Conservation (phyloP, 2,888 invertebrate species). For the Ceratothoa steindachneri region DNA sequence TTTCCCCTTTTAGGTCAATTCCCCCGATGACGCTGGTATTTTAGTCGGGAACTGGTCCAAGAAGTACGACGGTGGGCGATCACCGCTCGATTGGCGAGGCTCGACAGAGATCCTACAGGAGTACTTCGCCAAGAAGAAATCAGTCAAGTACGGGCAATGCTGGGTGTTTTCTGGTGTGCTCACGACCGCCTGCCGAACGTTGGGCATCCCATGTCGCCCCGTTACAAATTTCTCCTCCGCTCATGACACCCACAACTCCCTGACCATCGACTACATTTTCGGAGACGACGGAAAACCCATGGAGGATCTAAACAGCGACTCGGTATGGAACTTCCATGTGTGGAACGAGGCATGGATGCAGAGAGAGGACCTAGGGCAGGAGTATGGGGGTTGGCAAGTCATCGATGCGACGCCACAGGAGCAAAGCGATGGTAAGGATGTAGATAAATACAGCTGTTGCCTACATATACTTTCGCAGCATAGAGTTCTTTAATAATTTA, state of each 20-base stretch:
- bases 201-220: conserved; percentile 72
- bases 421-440: conserved; percentile 57
- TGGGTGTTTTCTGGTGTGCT: conserved; percentile 91
- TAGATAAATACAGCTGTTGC: too few relatives aligned
- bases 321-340: conserved; percentile 78
- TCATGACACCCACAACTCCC: conserved; percentile 69
- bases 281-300: conserved; percentile 66
- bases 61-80: conserved; percentile 75
- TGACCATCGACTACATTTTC: conserved; percentile 74
- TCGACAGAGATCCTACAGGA: conserved; percentile 79
- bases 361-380: conserved; percentile 66
- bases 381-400: conserved; percentile 77
- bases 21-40: conserved; percentile 79
- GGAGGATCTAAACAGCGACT: conserved; percentile 76
- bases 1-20: too few relatives aligned
- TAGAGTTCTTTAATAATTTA: too few relatives aligned
- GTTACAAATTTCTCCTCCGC: conserved; percentile 75
- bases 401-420: conserved; percentile 77
- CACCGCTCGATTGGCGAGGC: conserved; percentile 86
- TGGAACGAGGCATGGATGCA: conserved; percentile 81
- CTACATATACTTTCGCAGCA: too few relatives aligned
- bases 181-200: conserved; percentile 71
- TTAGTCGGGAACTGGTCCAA: conserved; percentile 83
- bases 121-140: conserved; percentile 74
- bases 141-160: conserved; percentile 86